Evolutionary conservation across 2,113 vertebrate genomes (phyloP).

Genomic region (Cavia aperea): DNA sequence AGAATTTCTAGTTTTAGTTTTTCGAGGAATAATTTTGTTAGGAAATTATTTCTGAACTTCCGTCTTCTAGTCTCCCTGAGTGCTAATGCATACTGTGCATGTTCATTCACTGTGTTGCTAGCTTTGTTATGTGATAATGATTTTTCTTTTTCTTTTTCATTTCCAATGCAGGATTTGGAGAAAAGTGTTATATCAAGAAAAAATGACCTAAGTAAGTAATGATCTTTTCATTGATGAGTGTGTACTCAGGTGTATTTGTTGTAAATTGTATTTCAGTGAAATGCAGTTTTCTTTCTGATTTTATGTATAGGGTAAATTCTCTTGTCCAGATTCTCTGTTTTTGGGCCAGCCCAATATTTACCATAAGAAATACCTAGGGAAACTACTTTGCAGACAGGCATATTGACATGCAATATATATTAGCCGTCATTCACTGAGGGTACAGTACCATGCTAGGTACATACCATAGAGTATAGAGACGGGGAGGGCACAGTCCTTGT

Average conservation of each 20-base stretch:
- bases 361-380: neutral
- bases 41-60: neutral
- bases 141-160: conserved; percentile 48
- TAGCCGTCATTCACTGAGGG: neutral
- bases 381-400: neutral
- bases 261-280: neutral
- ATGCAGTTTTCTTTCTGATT: conserved; percentile 9
- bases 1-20: neutral
- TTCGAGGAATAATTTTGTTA: neutral
- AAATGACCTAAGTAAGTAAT: conserved; percentile 72
- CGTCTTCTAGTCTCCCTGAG: neutral
- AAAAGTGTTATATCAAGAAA: conserved; percentile 61
- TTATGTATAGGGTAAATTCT: neutral
- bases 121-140: neutral
- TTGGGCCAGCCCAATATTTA: neutral
- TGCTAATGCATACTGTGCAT: neutral
- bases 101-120: neutral
- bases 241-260: neutral
- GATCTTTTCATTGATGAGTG: neutral
- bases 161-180: conserved; percentile 68
- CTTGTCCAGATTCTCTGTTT: neutral
- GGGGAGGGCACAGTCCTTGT: neutral
- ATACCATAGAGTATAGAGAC: no score
- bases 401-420: neutral
- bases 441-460: neutral